A percentile compares a stretch with the other conserved stretches of the same genome.
These are phyloP conservation scores for Drosophila bocqueti DNA, from an alignment of 1,140 invertebrate genomes.

Conservation along the genomic window DNA sequence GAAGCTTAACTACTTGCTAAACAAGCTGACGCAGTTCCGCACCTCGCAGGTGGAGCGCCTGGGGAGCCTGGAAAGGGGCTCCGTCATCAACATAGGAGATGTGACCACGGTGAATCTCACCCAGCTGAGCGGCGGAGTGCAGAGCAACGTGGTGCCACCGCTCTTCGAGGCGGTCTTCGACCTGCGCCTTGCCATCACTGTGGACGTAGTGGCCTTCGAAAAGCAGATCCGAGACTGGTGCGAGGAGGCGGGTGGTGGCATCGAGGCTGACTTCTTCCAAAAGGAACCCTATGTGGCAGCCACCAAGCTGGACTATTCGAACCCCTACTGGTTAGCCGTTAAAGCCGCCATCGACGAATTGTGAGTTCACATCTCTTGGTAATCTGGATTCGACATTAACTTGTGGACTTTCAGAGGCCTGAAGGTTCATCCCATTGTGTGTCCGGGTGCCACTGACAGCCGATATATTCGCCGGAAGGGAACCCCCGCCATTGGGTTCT, in stretches of 20 bases:
- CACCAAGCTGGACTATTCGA: constrained; percentile 89
- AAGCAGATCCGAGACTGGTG: constrained; percentile 90
- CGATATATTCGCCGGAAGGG: constrained; percentile 90
- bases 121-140: constrained; percentile 94
- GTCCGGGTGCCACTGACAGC: constrained; percentile 92
- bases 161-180: constrained; percentile 91
- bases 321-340: constrained; percentile 93
- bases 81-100: constrained; percentile 90
- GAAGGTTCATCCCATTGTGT: constrained; percentile 88
- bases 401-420: constrained; percentile 83
- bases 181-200: constrained; percentile 90
- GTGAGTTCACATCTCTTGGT: constrained; percentile 87
- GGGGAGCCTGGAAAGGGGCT: constrained; percentile 87
- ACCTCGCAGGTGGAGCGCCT: constrained; percentile 89
- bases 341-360: constrained; percentile 86
- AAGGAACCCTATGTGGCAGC: constrained; percentile 88
- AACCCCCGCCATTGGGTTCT: constrained; percentile 90
- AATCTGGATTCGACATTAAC: too few relatives aligned
- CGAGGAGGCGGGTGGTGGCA: constrained; percentile 91
- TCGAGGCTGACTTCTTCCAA: constrained; percentile 90
- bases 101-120: constrained; percentile 96
- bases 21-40: constrained; percentile 91
- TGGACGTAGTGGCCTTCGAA: constrained; percentile 90
- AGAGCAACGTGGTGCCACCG: constrained; percentile 95
- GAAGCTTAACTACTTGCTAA: constrained; percentile 91